Evolutionary conservation across 2,797 vertebrate genomes (phyloP).

Genomic region (Enteromius thamalakanensis): DNA sequence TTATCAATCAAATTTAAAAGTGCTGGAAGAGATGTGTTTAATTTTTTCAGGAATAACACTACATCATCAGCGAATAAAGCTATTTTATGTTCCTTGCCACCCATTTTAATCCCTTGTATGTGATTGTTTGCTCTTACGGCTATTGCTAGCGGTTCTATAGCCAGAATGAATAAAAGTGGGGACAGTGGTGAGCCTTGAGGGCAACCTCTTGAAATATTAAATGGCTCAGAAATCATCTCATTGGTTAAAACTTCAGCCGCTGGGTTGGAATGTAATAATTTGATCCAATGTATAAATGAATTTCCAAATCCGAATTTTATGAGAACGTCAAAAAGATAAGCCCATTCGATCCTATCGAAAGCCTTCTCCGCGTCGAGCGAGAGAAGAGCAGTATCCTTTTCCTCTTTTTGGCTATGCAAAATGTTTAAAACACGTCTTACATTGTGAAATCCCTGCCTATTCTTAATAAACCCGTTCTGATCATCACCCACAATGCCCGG

Average conservation of each 20-base stretch:
- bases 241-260: constrained; percentile 25
- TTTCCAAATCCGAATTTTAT: constrained; percentile 29
- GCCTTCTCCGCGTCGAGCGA: constrained; percentile 2
- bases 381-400: constrained; percentile 5
- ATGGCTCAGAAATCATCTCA: constrained; percentile 5
- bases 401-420: constrained; percentile 31
- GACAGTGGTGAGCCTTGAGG: constrained; percentile 29
- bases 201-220: constrained; percentile 35
- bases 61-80: not conserved
- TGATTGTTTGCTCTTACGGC: not conserved
- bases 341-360: not conserved
- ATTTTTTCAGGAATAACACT: not conserved
- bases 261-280: constrained; percentile 24
- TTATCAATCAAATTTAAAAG: not conserved
- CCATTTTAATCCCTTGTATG: not conserved
- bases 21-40: not conserved
- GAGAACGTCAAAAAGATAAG: constrained; percentile 26
- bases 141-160: not conserved
- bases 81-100: not conserved
- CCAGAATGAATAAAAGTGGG: constrained; percentile 4
- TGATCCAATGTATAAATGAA: constrained; percentile 8
- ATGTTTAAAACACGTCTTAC: not conserved
- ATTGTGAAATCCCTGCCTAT: constrained; percentile 32
- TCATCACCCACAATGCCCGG: constrained; percentile 20
- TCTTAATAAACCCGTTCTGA: constrained; percentile 27